Base-by-base conservation (phyloP, 2,888 invertebrate species). In the Volucella inanis region DNA sequence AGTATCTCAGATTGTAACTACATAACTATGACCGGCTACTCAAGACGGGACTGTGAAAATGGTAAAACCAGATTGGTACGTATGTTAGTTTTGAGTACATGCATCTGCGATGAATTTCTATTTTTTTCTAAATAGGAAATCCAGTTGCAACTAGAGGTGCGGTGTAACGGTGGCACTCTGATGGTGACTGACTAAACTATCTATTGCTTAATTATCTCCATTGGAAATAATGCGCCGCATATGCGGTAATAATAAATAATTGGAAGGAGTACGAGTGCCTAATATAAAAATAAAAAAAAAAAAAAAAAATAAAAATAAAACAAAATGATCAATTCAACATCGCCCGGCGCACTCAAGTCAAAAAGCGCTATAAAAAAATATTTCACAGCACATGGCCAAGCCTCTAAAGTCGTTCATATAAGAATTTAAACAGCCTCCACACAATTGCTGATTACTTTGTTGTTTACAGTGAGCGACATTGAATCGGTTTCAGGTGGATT, bases 201-300 rank as follows among this genome's bases (percentile, higher is more conserved):
- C 85, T 81, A 85, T 85, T 85, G 85, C 85, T 81, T 85, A 85
- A 85, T 85, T 85, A 85, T 85, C 81, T 85, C 55, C 50, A 85
- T 72, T 85, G 76, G 76, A 81, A 77, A 81, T 81, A 85, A 85
- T 81, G 85, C 54, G 67, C 80, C 76, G 80, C 76, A 85, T 80
- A 85, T 72, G 85, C 81, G 85, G 85, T 62, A 80, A 76, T 81
- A 85, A 85, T 85, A 85, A 85, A 85, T 85, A 85, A 85, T 85
- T 85, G 85, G 76, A 70, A 75, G 47, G 55, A 31, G 31, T 31
- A 6, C 31, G 31, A 31, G 31, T 31, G 31, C 31, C 31, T 31
- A 31, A 22, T 22, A 22, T 22, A 22, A 22, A 31, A 31, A 31
- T 6, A 22, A 47, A 70, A 22, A 62, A 47, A 65, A 57, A 43